Evolutionary conservation across 2,113 vertebrate genomes (phyloP).

Genomic region (Felis chaus): DNA sequence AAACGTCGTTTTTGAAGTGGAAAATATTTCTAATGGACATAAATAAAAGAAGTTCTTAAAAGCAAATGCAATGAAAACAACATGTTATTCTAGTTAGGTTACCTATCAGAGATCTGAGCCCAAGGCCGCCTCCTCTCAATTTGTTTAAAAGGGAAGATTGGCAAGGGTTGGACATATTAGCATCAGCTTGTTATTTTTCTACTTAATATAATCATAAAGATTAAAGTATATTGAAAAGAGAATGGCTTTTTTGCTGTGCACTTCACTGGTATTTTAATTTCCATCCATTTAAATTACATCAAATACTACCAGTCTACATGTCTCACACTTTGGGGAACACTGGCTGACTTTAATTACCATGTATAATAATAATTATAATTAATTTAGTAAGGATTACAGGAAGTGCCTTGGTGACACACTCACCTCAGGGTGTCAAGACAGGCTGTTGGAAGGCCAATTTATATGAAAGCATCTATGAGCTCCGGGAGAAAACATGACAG

Average conservation of each 20-base stretch:
- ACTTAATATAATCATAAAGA: not conserved
- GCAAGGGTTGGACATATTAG: not conserved
- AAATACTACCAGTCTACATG: not conserved
- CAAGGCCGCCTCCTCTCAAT: not conserved
- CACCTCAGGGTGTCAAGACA: not conserved
- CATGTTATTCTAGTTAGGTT: not conserved
- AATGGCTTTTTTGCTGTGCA: not conserved
- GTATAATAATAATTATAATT: not conserved
- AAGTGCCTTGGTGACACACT: not conserved
- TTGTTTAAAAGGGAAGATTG: constrained; percentile 22
- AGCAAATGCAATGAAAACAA: not conserved
- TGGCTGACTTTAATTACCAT: not conserved
- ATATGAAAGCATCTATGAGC: not conserved
- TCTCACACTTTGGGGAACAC: not conserved
- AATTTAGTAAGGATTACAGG: not conserved
- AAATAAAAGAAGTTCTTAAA: constrained; percentile 16
- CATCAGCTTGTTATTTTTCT: not conserved
- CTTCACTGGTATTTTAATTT: constrained; percentile 28
- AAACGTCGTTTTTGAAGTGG: not conserved
- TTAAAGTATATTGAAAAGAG: not conserved
- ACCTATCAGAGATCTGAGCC: not conserved
- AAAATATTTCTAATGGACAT: constrained; percentile 13
- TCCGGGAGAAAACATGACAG: not conserved
- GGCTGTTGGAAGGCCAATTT: not conserved
- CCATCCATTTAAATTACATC: not conserved